Evolutionary conservation across 2,888 invertebrate genomes (phyloP), one percentile per base, ranked within the genome.

Genomic region (Acanthosepion lycidas): DNA sequence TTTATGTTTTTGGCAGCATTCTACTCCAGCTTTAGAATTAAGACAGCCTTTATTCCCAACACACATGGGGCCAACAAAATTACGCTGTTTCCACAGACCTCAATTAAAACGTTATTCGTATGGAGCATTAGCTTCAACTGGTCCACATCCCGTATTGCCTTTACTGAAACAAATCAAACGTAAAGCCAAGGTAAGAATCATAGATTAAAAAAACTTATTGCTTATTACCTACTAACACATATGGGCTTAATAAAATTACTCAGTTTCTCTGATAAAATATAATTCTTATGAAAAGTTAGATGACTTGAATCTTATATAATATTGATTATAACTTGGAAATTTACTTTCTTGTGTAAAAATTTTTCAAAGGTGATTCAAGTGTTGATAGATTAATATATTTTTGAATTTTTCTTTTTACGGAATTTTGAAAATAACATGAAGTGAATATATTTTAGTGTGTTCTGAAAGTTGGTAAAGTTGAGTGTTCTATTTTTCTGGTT

Each of bases 11-110:
- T 96, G 99, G 95, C 99, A 99, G 97, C 99, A 99, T 98, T 99
- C 99, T 91, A 99, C 99, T 0, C 99, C 99, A 0, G 99, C 99
- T 0, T 99, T 99, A 20, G 99, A 99, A 97, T 98, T 99, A 6
- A 98, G 99, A 53, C 98, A 98, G 9, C 99, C 99, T 0, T 99
- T 99, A 98, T 98, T 99, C 95, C 99, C 99, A 95, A 99, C 99
- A 0, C 98, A 99, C 97, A 98, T 99, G 98, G 98, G 98, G 0
- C 98, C 98, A 1, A 98, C 98, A 98, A 98, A 98, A 96, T 97
- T 99, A 94, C 98, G 99, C 0, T 98, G 99, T 94, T 99, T 99
- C 98, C 99, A 99, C 97, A 98, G 99, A 0, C 99, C 99, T 0
- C 98, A 99, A 0, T 98, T 99, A 97, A 98, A 99, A 97, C 97